These are phyloP conservation scores for Octopus bimaculoides DNA, from an alignment of 1,140 invertebrate genomes.

Conservation along the genomic window DNA sequence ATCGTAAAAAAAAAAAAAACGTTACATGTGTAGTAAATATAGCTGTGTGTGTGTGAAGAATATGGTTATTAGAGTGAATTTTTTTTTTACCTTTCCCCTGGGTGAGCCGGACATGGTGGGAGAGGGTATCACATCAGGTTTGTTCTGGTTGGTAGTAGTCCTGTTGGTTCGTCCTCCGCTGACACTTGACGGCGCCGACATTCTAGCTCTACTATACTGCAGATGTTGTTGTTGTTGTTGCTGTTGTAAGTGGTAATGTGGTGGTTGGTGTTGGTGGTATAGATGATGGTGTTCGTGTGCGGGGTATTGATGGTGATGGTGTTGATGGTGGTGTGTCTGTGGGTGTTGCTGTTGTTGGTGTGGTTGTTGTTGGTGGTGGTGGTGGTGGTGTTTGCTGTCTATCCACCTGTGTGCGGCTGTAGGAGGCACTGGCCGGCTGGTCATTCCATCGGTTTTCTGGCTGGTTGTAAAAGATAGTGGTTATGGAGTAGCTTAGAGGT, in stretches of 20 bases:
- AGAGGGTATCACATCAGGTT: constrained; percentile 5
- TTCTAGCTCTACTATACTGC: neutral
- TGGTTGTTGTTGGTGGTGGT: too few relatives aligned
- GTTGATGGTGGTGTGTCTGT: too few relatives aligned
- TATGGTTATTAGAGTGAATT: neutral
- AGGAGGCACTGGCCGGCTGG: neutral
- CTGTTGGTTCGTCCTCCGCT: constrained; percentile 1
- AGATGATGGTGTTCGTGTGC: too few relatives aligned
- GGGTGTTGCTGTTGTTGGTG: too few relatives aligned
- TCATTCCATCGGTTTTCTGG: neutral
- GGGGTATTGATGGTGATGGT: too few relatives aligned
- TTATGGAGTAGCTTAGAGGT: neutral
- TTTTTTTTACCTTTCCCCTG: constrained; percentile 3
- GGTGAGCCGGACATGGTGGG: constrained; percentile 10
- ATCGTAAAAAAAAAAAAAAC: too few relatives aligned
- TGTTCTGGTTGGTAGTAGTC: constrained; percentile 3
- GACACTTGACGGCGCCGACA: constrained; percentile 1
- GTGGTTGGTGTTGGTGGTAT: too few relatives aligned
- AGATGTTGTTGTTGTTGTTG: too few relatives aligned
- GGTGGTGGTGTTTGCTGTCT: neutral
- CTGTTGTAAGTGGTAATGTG: too few relatives aligned
- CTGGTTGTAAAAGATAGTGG: neutral
- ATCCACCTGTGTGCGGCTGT: constrained; percentile 1
- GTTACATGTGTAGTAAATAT: neutral
- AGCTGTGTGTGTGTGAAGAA: neutral